Evolutionary conservation across 2,113 vertebrate species (phyloP).

Genomic region (Picathartes gymnocephalus): DNA sequence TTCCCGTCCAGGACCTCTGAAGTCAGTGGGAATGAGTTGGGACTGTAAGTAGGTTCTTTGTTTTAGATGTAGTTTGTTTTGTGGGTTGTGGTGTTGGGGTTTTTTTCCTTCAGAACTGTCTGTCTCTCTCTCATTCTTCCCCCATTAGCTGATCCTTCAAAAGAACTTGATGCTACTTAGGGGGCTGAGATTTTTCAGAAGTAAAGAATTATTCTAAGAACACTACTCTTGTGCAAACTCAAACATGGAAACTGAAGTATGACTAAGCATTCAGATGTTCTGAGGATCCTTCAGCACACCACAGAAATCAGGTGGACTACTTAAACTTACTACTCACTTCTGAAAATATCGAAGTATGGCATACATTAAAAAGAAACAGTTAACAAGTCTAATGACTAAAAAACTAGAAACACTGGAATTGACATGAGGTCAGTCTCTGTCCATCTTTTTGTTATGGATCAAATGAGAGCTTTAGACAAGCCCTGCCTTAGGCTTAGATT

Average conservation of each 20-base stretch:
- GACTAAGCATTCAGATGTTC: background rate
- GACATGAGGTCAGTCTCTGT: background rate
- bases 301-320: background rate
- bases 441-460: background rate
- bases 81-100: background rate
- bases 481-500: background rate
- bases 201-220: background rate
- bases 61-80: background rate
- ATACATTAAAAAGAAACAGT: background rate
- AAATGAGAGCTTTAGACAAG: background rate
- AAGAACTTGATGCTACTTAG: background rate
- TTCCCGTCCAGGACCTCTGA: background rate
- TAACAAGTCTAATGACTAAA: background rate
- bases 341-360: background rate
- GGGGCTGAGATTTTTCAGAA: background rate
- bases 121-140: background rate
- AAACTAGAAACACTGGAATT: background rate
- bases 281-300: background rate
- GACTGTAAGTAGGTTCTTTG: background rate
- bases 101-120: background rate
- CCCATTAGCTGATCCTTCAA: background rate
- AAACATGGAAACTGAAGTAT: background rate
- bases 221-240: background rate
- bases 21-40: background rate
- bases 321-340: background rate